Percentiles rank a stretch among this genome's conserved stretches.
These are phyloP conservation scores for Stenchaetothrips biformis DNA, from an alignment of 2,888 invertebrate species.

Conservation along the genomic window DNA sequence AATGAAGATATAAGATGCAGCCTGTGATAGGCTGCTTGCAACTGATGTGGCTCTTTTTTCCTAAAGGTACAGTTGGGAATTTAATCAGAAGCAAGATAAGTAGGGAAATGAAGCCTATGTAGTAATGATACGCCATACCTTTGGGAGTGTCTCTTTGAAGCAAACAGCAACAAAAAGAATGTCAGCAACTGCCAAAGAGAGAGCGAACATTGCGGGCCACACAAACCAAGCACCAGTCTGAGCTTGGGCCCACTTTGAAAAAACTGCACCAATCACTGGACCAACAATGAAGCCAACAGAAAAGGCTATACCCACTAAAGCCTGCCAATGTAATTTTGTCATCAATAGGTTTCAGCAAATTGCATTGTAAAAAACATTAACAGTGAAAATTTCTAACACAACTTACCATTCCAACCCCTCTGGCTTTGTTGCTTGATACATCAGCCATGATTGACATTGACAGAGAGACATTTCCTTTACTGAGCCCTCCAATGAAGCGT, in stretches of 20 bases:
- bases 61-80: conserved; percentile 48
- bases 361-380: conserved; percentile 13
- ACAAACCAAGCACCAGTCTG: conserved; percentile 67
- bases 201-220: conserved; percentile 72
- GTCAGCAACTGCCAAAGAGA: conserved; percentile 69
- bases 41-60: conserved; percentile 65
- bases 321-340: conserved; percentile 55
- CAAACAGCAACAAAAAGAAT: conserved; percentile 65
- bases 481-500: conserved; percentile 87
- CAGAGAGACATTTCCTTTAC: conserved; percentile 94
- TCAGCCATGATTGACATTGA: conserved; percentile 94
- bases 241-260: conserved; percentile 64
- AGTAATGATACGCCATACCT: conserved; percentile 50
- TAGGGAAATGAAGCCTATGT: background rate
- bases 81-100: background rate
- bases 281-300: conserved; percentile 96
- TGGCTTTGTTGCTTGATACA: conserved; percentile 73
- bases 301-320: conserved; percentile 94
- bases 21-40: conserved; percentile 60
- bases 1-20: conserved; percentile 59
- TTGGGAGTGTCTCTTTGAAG: conserved; percentile 79
- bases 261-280: conserved; percentile 88
- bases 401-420: conserved; percentile 88
- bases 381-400: conserved; percentile 26
- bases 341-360: conserved; percentile 30